Evolutionary conservation across 2,888 invertebrate species (phyloP), one percentile per base, ranked within the genome.

Genomic region (Aporophyla nigra): DNA sequence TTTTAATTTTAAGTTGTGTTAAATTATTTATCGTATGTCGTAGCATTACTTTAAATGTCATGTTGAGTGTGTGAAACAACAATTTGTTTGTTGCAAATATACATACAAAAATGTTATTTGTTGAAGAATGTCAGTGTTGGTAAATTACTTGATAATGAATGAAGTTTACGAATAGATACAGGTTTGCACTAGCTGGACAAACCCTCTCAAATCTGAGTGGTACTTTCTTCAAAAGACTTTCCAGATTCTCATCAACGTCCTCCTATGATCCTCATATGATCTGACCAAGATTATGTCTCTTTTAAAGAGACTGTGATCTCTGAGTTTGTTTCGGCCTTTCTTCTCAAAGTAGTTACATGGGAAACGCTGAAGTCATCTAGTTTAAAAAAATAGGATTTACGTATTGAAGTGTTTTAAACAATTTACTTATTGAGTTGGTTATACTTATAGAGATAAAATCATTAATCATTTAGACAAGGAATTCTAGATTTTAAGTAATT

Each of bases 1-100:
- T 72, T 71, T 51, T 12, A 43, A 69, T 71, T 66, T 54, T 7
- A 72, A 62, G 67, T 85, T 71, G 66, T 59, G 33, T 76, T 24
- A 6, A 27, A 12, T 56, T 46, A 2, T 46, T 56, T 49, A 40
- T 68, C 53, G 16, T 70, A 24, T 58, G 40, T 21, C 10, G 58
- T 69, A 54, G 74, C 74, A 43, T 43, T 62, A 43, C 74, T 74
- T 51, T 62, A n/a, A 49, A 51, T 62, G 21, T 16, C 0, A 61
- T 24, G 1, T 72, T 49, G n/a, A 4, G 6, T 49, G 14, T 5
- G 0, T 40, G 14, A 27, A 54, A 54, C 19, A 43, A 10, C 0
- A n/a, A 5, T 49, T 27, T n/a, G 0, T 61, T 4, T 16, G 24
- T n/a, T 53, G 1, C 21, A 21, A 40, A n/a, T n/a, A n/a, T n/a